Conservation (phyloP, 2,888 invertebrate genomes). For the Erebia palarica region DNA sequence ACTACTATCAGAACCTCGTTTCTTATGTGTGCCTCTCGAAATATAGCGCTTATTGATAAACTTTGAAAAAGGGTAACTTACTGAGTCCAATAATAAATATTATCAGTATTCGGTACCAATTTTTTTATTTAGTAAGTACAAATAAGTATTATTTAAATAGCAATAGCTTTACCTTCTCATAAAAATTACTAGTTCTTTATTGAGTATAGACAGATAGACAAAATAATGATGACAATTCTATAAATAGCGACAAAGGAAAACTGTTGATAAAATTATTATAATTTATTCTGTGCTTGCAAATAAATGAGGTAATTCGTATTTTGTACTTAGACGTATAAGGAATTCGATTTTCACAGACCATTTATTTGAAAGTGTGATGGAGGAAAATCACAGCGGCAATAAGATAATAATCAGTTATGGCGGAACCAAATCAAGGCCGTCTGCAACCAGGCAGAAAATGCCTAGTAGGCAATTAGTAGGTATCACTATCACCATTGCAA, state of each 20-base stretch:
- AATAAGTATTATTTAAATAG: no score
- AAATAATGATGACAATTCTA: background rate
- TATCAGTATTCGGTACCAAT: no score
- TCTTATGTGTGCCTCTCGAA: no score
- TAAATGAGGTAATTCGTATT: background rate
- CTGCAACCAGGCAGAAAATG: background rate
- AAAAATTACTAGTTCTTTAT: background rate
- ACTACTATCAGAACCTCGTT: no score
- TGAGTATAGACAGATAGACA: background rate
- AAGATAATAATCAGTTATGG: background rate
- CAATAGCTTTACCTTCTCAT: no score
- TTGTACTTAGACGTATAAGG: background rate
- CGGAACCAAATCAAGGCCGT: conserved; percentile 2
- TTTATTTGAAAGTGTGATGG: conserved; percentile 5
- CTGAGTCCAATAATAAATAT: no score
- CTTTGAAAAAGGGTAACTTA: no score
- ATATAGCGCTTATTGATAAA: no score
- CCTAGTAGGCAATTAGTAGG: background rate
- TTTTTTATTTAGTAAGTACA: no score
- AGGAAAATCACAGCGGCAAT: conserved; percentile 2
- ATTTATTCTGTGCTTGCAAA: background rate
- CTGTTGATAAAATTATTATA: background rate
- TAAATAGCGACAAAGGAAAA: conserved; percentile 2
- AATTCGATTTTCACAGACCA: conserved; percentile 14
- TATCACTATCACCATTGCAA: no score